Evolutionary conservation across 2,797 vertebrate species (phyloP), one percentile per base, ranked within the genome.

Genomic region (Tapirus indicus): DNA sequence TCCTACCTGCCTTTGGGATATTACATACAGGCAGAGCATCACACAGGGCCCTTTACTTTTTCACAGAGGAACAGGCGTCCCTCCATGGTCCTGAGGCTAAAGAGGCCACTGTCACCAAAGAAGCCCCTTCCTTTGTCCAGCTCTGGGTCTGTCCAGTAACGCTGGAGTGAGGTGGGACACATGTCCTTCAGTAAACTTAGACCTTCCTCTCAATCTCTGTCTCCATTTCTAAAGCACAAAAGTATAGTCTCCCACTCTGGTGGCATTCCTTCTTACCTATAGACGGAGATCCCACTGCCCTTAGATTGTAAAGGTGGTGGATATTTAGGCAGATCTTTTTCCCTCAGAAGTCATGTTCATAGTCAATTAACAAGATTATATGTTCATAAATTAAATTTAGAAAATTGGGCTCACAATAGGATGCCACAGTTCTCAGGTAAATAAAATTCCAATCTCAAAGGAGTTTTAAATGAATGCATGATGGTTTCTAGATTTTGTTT

Each of bases 361-460:
- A 58, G 16, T 75, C 80, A 93, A 89, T 72, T 78, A 78, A 23
- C 82, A 78, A 58, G 35, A 18, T 69, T 91, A 77, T 7, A 13
- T 17, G 0, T 14, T 68, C 78, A 32, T 62, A 69, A 78, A 80
- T 18, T 72, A 88, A 80, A 60, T 79, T 79, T 69, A 91, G 72
- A 91, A 95, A 68, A 64, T 56, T 13, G 4, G 80, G 56, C 58
- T 68, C 78, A 56, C 5, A 64, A 16, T 64, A 64, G 32, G 25
- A 85, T 25, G 79, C 16, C 38, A 80, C 0, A 17, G 35, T 93
- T 88, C 38, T 89, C 38, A 58, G 49, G 56, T 47, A 92, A 88
- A 71, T 79, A 92, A 86, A 75, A 95, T 60, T 92, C 69, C 9
- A 41, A 47, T 91, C 58, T 84, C 47, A 29, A 68, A 94, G 32